Percentiles rank a stretch among this genome's conserved stretches.
These are phyloP conservation scores for Fregetta grallaria DNA, from an alignment of 2,113 vertebrate species.

Conservation along the genomic window DNA sequence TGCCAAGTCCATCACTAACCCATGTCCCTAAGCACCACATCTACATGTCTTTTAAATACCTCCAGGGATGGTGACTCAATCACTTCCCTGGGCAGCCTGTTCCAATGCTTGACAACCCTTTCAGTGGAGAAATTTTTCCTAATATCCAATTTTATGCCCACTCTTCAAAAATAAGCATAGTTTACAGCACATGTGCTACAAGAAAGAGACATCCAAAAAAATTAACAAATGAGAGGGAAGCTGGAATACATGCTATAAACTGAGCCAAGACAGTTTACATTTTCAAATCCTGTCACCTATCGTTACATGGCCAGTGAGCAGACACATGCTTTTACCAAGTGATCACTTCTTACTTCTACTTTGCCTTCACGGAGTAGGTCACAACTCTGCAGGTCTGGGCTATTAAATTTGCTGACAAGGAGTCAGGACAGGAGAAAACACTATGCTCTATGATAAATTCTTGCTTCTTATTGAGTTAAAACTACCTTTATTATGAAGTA, in stretches of 20 bases:
- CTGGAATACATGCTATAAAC: background rate
- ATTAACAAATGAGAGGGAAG: background rate
- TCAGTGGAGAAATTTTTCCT: no score
- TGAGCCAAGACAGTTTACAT: background rate
- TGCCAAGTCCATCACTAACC: no score
- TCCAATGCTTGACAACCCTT: no score
- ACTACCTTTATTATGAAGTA: background rate
- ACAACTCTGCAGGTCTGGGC: background rate
- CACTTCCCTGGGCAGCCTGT: no score
- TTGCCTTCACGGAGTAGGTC: background rate
- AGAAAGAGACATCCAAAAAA: background rate
- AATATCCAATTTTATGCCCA: background rate
- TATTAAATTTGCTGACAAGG: background rate
- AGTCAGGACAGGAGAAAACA: background rate
- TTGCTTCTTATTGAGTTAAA: background rate
- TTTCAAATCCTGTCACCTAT: background rate
- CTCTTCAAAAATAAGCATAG: background rate
- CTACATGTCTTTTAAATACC: no score
- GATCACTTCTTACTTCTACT: background rate
- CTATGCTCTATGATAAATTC: background rate
- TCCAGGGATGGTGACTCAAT: no score
- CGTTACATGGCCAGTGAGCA: background rate
- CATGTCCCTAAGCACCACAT: no score
- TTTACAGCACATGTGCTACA: background rate
- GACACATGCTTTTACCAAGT: background rate